Base-by-base conservation (phyloP, 2,797 vertebrate genomes). In the Halcyon smyrnensis region DNA sequence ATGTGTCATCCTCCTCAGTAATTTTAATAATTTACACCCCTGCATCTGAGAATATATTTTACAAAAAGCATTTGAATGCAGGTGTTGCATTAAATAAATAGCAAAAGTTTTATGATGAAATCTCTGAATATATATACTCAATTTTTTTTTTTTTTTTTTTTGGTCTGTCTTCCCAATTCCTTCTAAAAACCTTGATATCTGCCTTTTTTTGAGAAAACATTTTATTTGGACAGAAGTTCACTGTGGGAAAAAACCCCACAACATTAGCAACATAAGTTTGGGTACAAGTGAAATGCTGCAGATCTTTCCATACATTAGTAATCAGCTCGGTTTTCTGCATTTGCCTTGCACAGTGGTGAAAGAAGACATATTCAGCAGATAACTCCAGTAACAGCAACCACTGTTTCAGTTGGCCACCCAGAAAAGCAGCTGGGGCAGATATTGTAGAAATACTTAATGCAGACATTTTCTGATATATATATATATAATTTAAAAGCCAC, bases 381-480 rank as follows among this genome's bases (percentile, higher is more conserved):
- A 63, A 77, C 5, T 70, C n/a, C 8, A 39, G 5, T 32, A 70
- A 62, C 8, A 76, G 12, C 14, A 48, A 32, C 3, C 14, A 8
- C 6, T 60, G 21, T 7, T 81, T 8, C 11, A 19, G 1, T 0
- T 4, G 7, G 18, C 43, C 21, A 23, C 8, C 3, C 12, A 77
- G 45, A 92, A 67, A 6, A 51, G 21, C 13, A 82, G 5, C 3
- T 12, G 7, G 8, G 32, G 59, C 21, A 83, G 21, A 8, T 67
- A 8, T 15, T 62, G 25, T 12, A 67, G n/a, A 75, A 89, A 51
- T 70, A 75, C 11, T 30, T 54, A 46, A 15, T 39, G 18, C 4
- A 84, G 30, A 68, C 7, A 20, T 14, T 37, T 86, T 62, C 74
- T 6, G 12, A 79, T 5, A 64, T 0, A 36, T 2, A 34, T 16